Conservation (phyloP, 2,888 invertebrate genomes). For the Orthosia cruda region DNA sequence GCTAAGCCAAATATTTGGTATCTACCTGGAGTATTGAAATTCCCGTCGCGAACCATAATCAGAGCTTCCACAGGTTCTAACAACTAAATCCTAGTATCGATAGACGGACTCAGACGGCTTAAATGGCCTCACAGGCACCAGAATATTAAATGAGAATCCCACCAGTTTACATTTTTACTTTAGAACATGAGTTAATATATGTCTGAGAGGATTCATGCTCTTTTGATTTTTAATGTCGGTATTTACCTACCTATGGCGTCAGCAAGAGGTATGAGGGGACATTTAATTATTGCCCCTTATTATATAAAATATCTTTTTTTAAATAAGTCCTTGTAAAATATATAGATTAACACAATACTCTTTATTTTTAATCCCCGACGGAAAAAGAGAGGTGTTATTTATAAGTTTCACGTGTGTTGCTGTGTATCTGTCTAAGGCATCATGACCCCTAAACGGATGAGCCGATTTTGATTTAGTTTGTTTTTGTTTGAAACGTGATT, state of each 20-base stretch:
- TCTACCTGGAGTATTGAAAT: slow-evolving; percentile 28
- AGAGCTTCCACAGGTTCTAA: slow-evolving; percentile 45
- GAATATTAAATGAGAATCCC: slow-evolving; percentile 62
- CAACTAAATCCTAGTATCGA: slow-evolving; percentile 55
- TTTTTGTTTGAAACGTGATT: no score
- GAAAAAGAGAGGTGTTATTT: no score
- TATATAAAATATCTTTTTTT: no score
- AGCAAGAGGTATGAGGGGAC: neutral
- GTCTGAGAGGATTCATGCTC: neutral
- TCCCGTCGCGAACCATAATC: slow-evolving; percentile 30
- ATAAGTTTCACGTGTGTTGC: no score
- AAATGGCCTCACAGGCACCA: slow-evolving; percentile 48
- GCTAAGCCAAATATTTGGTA: slow-evolving; percentile 24
- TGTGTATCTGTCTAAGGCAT: no score
- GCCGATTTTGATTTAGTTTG: no score
- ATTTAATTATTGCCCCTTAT: no score
- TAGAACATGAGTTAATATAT: slow-evolving; percentile 9
- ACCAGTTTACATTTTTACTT: slow-evolving; percentile 34
- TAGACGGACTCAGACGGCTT: slow-evolving; percentile 55
- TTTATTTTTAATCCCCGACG: no score
- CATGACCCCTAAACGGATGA: no score
- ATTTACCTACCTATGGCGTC: neutral
- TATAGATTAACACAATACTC: no score
- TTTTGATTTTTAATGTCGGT: neutral
- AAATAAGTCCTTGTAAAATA: no score